Base-by-base conservation (phyloP, 1,140 invertebrate species). In the Globodera ellingtonae region DNA sequence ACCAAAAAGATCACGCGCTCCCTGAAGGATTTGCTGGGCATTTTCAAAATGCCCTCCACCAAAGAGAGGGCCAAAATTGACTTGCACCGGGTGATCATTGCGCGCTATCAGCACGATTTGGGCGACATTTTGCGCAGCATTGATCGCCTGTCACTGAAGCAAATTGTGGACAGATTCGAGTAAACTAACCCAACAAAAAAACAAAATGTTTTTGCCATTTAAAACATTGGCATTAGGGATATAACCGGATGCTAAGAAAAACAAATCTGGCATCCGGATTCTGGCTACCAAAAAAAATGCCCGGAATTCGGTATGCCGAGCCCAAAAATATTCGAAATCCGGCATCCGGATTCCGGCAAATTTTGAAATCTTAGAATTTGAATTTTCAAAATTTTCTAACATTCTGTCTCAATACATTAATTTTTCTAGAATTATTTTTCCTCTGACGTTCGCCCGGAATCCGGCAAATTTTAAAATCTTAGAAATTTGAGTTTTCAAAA, bases 61-160 rank as follows among this genome's bases (percentile, higher is more conserved):
- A 35, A 47, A 35, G 13, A 70, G 1, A 70, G 18, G 35, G 67
- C 67, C 35, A 35, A 70, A 47, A 35, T 35, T 44, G 67, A 70
- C 35, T n/a, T 70, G 10, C 67, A 70, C 24, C 67, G 67, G 7
- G 13, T 70, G 24, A 13, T 70, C 35, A 47, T 70, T 35, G 21
- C 67, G 24, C 67, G 67, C 35, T 70, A 44, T 47, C 67, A 70
- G 46, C 67, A 70, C 67, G 67, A 70, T 47, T 47, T 70, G 18
- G 67, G 24, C 35, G 67, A 70, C 35, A 70, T 70, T 18, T 13
- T 70, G 67, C 67, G 67, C 46, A 47, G 67, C 67, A 47, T 70
- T 35, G 46, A 70, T 18, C 67, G 67, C n/a, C 67, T 70, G 24
- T 35, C 67, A 18, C 35, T 70, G 67, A 47, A 35, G 4, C 67